Conservation (phyloP, 2,113 vertebrate genomes). For the Pantherophis guttatus region DNA sequence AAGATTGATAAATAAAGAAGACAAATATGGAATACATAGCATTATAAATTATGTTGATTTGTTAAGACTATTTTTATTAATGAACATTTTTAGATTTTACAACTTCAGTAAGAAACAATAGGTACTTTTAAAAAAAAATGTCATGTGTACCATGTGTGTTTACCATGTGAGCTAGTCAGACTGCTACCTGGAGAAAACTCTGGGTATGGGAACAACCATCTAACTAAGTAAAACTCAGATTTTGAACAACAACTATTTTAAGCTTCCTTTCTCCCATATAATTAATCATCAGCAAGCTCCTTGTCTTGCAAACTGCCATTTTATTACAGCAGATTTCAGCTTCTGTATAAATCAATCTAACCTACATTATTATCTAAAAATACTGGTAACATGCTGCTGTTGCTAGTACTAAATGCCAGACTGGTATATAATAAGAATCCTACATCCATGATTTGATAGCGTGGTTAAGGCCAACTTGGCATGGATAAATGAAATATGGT, state of each 20-base stretch:
- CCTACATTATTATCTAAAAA: not conserved
- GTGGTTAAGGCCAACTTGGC: not conserved
- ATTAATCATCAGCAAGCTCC: not conserved
- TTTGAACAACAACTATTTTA: not conserved
- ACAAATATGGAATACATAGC: not conserved
- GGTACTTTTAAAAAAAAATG: not conserved
- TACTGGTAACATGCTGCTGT: not conserved
- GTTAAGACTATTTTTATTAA: not conserved
- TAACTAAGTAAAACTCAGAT: not conserved
- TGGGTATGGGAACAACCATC: not conserved
- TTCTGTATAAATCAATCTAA: not conserved
- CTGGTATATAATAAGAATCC: not conserved
- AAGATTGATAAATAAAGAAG: not conserved
- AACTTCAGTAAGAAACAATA: not conserved
- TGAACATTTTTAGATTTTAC: not conserved
- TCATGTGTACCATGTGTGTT: not conserved
- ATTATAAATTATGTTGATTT: not conserved
- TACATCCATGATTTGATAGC: not conserved
- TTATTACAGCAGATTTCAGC: not conserved
- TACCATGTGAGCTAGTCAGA: not conserved
- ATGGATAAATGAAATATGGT: not conserved
- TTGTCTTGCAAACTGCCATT: not conserved
- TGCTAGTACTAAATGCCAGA: not conserved
- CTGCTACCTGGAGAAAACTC: not conserved
- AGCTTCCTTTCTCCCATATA: not conserved